A percentile compares a stretch with the other conserved stretches of the same genome.
These are phyloP conservation scores for Gymnopithys bicolor DNA, from an alignment of 2,797 vertebrate species.

Conservation along the genomic window DNA sequence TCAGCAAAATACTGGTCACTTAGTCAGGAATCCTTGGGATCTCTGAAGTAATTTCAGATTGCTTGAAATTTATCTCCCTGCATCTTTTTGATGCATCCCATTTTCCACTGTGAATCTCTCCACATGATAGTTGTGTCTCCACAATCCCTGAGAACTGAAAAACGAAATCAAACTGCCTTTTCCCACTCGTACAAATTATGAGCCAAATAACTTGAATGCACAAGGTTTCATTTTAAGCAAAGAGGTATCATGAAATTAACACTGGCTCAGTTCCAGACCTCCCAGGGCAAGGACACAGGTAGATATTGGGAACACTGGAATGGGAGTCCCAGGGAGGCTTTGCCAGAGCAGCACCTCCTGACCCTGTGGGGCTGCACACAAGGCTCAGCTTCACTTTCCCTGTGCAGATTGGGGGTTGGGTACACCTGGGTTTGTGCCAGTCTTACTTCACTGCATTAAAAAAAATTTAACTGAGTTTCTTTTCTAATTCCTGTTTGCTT, in stretches of 20 bases:
- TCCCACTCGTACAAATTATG: not conserved
- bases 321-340: not conserved
- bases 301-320: not conserved
- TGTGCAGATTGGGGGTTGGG: fast-evolving
- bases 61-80: not conserved
- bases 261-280: not conserved
- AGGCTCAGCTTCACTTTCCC: not conserved
- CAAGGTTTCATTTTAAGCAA: not conserved
- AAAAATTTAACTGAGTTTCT: not conserved
- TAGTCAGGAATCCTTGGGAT: not conserved
- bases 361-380: fast-evolving
- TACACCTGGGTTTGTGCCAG: not conserved
- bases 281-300: not conserved
- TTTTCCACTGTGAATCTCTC: not conserved
- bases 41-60: not conserved
- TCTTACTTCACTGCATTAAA: not conserved
- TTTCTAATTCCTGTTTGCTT: not conserved
- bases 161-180: not conserved
- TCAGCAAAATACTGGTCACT: slow-evolving; percentile 27
- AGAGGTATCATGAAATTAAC: not conserved
- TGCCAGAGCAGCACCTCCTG: not conserved
- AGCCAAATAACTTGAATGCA: not conserved
- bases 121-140: not conserved
- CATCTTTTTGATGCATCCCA: slow-evolving; percentile 9
- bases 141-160: not conserved